phyloP scores from a whole-genome alignment of 2,888 invertebrate species.

The Ceriagrion tenellum region DNA sequence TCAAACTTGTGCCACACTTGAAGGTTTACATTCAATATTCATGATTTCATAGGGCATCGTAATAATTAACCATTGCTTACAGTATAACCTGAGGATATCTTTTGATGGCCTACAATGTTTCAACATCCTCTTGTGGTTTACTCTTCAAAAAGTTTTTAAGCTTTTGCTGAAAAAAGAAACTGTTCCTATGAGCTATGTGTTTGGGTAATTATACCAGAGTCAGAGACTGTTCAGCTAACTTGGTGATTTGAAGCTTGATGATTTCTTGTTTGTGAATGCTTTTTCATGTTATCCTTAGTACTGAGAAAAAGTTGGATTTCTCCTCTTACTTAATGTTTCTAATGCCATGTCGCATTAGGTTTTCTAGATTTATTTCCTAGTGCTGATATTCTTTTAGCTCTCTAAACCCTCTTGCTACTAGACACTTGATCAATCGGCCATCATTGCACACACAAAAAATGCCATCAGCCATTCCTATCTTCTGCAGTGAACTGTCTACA shows the following conservation, averaged over 20 bases:
- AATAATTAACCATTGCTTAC: too few relatives aligned
- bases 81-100: too few relatives aligned
- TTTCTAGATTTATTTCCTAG: neutral
- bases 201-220: too few relatives aligned
- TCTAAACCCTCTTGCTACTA: neutral
- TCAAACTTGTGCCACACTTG: too few relatives aligned
- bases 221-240: neutral
- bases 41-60: too few relatives aligned
- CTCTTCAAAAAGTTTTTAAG: too few relatives aligned
- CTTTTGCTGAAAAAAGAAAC: too few relatives aligned
- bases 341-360: neutral
- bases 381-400: neutral
- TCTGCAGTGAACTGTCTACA: too few relatives aligned
- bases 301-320: neutral
- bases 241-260: neutral
- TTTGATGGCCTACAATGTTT: too few relatives aligned
- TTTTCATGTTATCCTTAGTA: neutral
- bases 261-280: neutral
- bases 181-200: too few relatives aligned
- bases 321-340: neutral
- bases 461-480: neutral
- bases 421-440: neutral
- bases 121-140: too few relatives aligned
- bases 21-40: too few relatives aligned
- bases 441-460: neutral